Conservation (phyloP, 1,140 invertebrate genomes). For the Centruroides vittatus region DNA sequence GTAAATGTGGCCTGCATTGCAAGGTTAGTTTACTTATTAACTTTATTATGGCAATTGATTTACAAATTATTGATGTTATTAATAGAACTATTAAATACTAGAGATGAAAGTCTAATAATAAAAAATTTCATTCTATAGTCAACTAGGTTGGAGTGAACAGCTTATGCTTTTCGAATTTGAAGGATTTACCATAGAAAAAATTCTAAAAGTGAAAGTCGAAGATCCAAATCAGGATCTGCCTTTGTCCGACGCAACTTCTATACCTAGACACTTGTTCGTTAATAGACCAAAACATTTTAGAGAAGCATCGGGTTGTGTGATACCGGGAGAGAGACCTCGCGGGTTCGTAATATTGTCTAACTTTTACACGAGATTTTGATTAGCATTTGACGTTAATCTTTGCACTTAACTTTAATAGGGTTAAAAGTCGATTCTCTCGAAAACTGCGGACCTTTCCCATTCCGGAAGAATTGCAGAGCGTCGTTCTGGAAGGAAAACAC, state of each 20-base stretch:
- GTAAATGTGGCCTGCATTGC: neutral
- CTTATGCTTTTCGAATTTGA: slow-evolving; percentile 9
- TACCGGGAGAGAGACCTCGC: slow-evolving; percentile 8
- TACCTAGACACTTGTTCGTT: neutral
- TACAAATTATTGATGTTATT: too few relatives aligned
- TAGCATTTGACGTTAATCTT: neutral
- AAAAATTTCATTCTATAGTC: neutral
- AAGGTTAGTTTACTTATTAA: neutral
- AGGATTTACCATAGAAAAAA: slow-evolving; percentile 2
- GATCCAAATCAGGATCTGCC: slow-evolving; percentile 9
- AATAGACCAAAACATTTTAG: slow-evolving; percentile 1
- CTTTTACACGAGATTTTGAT: neutral
- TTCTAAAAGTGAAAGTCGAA: slow-evolving; percentile 2
- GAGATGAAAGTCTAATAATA: slow-evolving; percentile 3
- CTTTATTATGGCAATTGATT: too few relatives aligned
- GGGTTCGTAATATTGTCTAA: neutral
- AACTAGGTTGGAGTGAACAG: slow-evolving; percentile 8
- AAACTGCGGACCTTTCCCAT: too few relatives aligned
- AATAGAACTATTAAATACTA: too few relatives aligned
- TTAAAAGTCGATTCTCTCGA: slow-evolving; percentile 5
- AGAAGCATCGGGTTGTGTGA: neutral
- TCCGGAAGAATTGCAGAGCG: too few relatives aligned
- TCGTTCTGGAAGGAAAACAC: too few relatives aligned
- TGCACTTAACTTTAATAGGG: neutral
- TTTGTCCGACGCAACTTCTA: slow-evolving; percentile 2